These are phyloP conservation scores for Aurelia sp. DNA, from an alignment of 30 jellyfish, hydroid and myxozoan genomes.

Conservation along the genomic window DNA sequence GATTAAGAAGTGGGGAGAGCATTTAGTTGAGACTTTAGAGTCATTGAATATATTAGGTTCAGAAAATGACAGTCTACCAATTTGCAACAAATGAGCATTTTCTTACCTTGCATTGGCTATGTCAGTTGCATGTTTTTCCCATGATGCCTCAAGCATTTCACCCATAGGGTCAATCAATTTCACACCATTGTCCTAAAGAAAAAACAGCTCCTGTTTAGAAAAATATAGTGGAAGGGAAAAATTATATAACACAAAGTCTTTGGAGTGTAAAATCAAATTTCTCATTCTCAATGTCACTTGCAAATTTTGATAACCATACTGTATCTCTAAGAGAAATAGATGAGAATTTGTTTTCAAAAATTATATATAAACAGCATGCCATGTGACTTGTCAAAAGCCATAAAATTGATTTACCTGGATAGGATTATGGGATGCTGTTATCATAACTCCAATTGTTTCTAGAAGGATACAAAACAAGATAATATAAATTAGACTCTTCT, in stretches of 20 bases:
- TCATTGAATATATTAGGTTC: too few relatives aligned
- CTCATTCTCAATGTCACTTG: too few relatives aligned
- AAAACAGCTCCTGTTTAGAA: not conserved
- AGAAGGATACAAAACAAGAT: not conserved
- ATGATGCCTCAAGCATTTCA: conserved; percentile 93
- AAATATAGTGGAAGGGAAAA: not conserved
- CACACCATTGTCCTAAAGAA: conserved; percentile 93
- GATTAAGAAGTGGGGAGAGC: too few relatives aligned
- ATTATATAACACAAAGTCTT: not conserved
- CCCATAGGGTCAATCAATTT: conserved; percentile 96
- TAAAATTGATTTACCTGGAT: conserved; percentile 48
- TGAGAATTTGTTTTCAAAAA: too few relatives aligned
- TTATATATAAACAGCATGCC: too few relatives aligned
- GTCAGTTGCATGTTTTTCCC: conserved; percentile 93
- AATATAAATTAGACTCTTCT: not conserved
- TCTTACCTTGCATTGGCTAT: conserved; percentile 82
- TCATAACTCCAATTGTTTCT: conserved; percentile 97
- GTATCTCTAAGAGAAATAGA: too few relatives aligned
- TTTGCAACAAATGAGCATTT: not conserved
- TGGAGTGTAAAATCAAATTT: not conserved
- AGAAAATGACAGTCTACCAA: not conserved
- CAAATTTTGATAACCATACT: too few relatives aligned
- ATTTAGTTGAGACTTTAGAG: too few relatives aligned
- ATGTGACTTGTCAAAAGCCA: not conserved
- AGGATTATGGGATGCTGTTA: conserved; percentile 98